A percentile compares a stretch with the other conserved stretches of the same genome.
Evolutionary conservation across 2,113 vertebrate genomes (phyloP).

Genomic region (Steatornis caripensis): DNA sequence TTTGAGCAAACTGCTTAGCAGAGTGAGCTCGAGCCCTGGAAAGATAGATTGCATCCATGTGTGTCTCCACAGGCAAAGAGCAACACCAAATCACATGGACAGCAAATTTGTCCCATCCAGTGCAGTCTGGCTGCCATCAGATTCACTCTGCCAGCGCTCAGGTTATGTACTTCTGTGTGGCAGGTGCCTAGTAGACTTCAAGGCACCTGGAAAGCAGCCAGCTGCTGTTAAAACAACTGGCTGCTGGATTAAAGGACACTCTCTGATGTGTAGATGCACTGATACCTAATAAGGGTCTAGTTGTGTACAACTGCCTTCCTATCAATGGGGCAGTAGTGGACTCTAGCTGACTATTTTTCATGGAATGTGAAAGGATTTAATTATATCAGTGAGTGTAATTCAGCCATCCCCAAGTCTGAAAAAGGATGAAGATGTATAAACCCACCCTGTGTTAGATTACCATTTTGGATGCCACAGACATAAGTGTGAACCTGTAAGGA

Average conservation of each 20-base stretch:
- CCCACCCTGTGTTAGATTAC: neutral
- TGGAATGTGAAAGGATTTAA: neutral
- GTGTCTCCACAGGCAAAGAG: neutral
- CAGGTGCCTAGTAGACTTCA: neutral
- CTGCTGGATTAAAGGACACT: neutral
- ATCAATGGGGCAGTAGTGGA: neutral
- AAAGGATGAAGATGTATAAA: neutral
- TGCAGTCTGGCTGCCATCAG: neutral
- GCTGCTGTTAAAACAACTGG: neutral
- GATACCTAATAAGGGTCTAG: neutral
- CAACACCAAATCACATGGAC: neutral
- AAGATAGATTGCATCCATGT: neutral
- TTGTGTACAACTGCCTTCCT: neutral
- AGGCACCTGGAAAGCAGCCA: neutral
- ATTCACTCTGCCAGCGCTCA: neutral
- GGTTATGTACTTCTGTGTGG: neutral
- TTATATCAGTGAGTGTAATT: neutral
- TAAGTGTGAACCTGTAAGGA: neutral
- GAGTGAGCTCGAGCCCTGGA: accelerated
- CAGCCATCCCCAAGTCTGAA: neutral
- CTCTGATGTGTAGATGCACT: neutral
- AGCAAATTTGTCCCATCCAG: neutral
- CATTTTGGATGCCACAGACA: neutral
- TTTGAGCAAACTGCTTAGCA: neutral
- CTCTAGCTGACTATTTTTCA: neutral